Percentiles rank a stretch among this genome's conserved stretches.
phyloP scores from a whole-genome alignment of 2,797 vertebrate genomes.

The Neosalanx taihuensis region DNA sequence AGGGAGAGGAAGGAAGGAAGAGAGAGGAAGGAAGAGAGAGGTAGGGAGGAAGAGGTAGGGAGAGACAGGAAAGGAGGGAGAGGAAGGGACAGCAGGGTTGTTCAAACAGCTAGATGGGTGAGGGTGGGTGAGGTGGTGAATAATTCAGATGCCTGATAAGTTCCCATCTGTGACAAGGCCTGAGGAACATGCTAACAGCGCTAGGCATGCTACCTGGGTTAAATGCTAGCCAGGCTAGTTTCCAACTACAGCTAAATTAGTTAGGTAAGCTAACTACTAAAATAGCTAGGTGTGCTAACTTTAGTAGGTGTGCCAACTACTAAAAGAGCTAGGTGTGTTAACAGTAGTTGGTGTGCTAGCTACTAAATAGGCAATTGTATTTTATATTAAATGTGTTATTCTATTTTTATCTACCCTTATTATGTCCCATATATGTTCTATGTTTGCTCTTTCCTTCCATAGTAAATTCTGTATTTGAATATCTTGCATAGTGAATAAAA shows the following conservation, averaged over 20 bases:
- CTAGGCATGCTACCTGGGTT: neutral
- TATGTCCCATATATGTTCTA: no score
- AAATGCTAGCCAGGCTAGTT: neutral
- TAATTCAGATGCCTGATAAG: constrained; percentile 47
- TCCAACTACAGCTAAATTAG: no score
- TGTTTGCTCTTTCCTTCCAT: no score
- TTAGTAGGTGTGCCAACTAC: neutral
- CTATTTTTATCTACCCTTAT: no score
- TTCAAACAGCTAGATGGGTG: constrained; percentile 43
- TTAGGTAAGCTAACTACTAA: no score
- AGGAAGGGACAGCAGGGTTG: constrained; percentile 19
- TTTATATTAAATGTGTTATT: no score
- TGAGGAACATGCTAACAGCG: constrained; percentile 16
- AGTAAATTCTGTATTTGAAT: no score
- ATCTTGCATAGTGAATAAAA: no score
- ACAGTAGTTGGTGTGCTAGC: neutral
- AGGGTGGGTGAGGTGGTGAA: constrained; percentile 31
- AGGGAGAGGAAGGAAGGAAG: neutral
- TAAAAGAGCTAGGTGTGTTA: neutral
- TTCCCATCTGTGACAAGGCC: constrained; percentile 48
- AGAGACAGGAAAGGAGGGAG: neutral
- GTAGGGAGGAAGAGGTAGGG: neutral
- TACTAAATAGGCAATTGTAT: no score
- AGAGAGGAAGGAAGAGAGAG: neutral
- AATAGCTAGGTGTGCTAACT: no score